Evolutionary conservation across 1,140 invertebrate species (phyloP).

Genomic region (Hirudo medicinalis): DNA sequence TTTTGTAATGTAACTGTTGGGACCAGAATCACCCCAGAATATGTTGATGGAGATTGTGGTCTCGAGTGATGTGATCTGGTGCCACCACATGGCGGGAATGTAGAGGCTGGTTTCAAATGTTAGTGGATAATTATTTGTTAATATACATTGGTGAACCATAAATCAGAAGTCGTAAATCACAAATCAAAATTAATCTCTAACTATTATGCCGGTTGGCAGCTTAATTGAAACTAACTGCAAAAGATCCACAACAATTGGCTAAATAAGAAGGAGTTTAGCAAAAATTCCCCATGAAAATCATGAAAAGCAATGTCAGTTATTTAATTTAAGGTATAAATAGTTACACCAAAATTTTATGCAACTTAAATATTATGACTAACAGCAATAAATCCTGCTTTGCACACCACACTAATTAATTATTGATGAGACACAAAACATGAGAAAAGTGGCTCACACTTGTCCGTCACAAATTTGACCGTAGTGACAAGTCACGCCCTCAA

Average conservation of each 20-base stretch:
- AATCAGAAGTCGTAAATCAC: too few species aligned
- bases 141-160: neutral
- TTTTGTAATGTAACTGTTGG: constrained; percentile 25
- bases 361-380: neutral
- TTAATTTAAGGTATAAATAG: too few species aligned
- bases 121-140: neutral
- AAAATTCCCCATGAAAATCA: too few species aligned
- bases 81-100: constrained; percentile 29
- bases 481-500: constrained; percentile 23
- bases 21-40: constrained; percentile 27
- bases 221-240: too few species aligned
- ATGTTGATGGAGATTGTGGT: constrained; percentile 26
- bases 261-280: too few species aligned
- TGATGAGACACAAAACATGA: neutral
- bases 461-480: constrained; percentile 24
- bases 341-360: too few species aligned
- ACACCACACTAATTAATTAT: neutral
- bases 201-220: too few species aligned
- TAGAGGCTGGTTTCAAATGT: constrained; percentile 21
- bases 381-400: neutral
- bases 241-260: too few species aligned
- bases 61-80: constrained; percentile 26
- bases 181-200: too few species aligned
- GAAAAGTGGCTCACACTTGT: constrained; percentile 23
- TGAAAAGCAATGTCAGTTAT: too few species aligned